Conservation (phyloP, 1,140 invertebrate genomes). For the Linepithema humile region DNA sequence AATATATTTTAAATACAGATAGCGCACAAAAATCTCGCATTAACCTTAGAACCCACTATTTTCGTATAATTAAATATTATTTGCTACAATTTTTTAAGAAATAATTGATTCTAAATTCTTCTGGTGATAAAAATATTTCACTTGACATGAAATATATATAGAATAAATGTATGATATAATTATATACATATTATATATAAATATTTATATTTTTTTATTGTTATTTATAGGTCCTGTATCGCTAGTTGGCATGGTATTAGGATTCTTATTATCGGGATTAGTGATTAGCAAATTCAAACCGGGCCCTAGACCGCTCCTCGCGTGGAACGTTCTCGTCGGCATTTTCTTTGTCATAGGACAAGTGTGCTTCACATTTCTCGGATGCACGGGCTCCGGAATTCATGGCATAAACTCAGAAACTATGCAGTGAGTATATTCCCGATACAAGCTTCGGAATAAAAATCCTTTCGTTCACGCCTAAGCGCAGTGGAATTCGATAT, state of each 20-base stretch:
- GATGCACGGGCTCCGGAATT: conserved; percentile 83
- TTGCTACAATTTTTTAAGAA: neutral
- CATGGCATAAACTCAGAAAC: conserved; percentile 78
- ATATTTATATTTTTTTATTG: neutral
- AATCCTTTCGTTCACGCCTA: neutral
- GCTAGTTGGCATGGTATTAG: conserved; percentile 86
- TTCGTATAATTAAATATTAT: too few species aligned
- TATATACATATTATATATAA: neutral
- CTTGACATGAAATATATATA: too few species aligned
- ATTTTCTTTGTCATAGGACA: conserved; percentile 84
- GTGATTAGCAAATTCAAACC: conserved; percentile 88
- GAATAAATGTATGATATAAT: neutral
- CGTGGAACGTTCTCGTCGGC: conserved; percentile 88
- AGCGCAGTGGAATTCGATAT: neutral
- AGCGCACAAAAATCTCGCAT: too few species aligned
- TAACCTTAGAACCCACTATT: too few species aligned
- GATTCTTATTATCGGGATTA: conserved; percentile 87
- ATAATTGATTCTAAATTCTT: neutral
- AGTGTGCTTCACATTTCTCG: conserved; percentile 85
- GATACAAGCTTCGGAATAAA: neutral
- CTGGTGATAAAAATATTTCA: neutral
- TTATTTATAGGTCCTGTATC: conserved; percentile 82
- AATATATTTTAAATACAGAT: neutral
- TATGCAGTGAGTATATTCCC: conserved; percentile 78
- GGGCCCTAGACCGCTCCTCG: conserved; percentile 85